These are phyloP conservation scores for Gerosis bhagava DNA, from an alignment of 2,888 invertebrate genomes.

Conservation along the genomic window DNA sequence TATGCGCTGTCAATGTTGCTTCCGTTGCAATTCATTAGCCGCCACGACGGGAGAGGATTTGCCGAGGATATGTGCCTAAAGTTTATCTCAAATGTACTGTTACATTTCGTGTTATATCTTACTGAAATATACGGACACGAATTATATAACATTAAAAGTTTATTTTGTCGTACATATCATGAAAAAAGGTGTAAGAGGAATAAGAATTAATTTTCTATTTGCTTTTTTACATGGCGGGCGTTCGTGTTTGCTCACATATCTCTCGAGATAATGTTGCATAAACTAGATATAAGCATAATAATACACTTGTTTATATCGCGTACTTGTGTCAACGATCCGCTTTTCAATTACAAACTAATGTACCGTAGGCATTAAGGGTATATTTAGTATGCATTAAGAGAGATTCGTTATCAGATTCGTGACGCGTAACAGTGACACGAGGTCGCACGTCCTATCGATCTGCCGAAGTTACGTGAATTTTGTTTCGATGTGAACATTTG, in stretches of 20 bases:
- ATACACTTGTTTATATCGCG: conserved; percentile 54
- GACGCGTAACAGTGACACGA: conserved; percentile 53
- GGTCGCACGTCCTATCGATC: conserved; percentile 58
- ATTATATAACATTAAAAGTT: too few species aligned
- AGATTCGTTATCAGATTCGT: conserved; percentile 48
- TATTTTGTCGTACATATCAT: too few species aligned
- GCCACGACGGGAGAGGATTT: conserved; percentile 31
- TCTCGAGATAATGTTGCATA: conserved; percentile 73
- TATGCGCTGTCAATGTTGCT: conserved; percentile 32
- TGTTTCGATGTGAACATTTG: conserved; percentile 66
- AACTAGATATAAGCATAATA: conserved; percentile 50
- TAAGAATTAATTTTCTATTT: too few species aligned
- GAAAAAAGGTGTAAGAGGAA: too few species aligned
- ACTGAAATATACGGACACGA: too few species aligned
- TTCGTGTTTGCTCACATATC: conserved; percentile 68
- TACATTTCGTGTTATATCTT: too few species aligned
- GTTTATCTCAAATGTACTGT: too few species aligned
- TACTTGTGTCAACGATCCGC: conserved; percentile 49
- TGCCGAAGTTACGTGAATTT: conserved; percentile 62
- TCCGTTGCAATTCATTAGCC: too few species aligned
- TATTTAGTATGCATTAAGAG: conserved; percentile 35
- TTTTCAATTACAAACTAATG: conserved; percentile 54
- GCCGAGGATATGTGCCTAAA: conserved; percentile 26
- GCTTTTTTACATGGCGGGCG: conserved; percentile 62
- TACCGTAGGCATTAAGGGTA: conserved; percentile 41